Conservation (phyloP, 2,797 vertebrate genomes). For the Thaleichthys pacificus region DNA sequence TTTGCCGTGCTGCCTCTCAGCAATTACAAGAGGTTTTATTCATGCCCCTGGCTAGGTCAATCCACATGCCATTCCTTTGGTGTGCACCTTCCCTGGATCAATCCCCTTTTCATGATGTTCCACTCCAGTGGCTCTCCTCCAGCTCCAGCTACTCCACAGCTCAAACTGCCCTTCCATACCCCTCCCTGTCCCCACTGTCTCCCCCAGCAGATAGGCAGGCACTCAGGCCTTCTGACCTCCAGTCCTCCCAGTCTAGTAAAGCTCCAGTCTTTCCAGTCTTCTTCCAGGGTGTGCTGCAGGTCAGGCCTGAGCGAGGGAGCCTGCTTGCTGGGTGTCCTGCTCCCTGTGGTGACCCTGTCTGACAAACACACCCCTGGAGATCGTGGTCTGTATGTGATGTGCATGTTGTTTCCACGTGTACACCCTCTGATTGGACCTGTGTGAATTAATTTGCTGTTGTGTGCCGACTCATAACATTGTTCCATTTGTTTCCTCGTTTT, state of each 20-base stretch:
- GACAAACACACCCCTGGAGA: not conserved
- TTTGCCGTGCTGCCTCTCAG: constrained; percentile 37
- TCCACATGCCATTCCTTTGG: constrained; percentile 20
- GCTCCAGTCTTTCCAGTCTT: constrained; percentile 10
- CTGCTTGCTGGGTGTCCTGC: not conserved
- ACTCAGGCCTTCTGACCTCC: not conserved
- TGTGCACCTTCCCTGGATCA: not conserved
- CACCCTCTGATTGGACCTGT: too few relatives aligned
- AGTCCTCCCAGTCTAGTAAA: not conserved
- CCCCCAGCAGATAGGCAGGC: constrained; percentile 2
- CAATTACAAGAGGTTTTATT: constrained; percentile 58
- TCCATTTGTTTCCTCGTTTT: not conserved
- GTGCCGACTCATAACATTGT: not conserved
- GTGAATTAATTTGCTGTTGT: constrained; percentile 3
- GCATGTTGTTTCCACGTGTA: too few relatives aligned
- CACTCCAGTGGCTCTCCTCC: not conserved
- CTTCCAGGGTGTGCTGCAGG: constrained; percentile 44
- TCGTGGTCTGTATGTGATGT: too few relatives aligned
- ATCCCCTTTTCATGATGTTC: not conserved
- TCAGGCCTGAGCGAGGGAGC: constrained; percentile 43
- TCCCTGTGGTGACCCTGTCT: constrained; percentile 2
- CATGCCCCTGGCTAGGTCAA: constrained; percentile 58
- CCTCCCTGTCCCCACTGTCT: not conserved
- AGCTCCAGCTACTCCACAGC: not conserved
- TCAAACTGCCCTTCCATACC: not conserved